phyloP scores from a whole-genome alignment of 2,113 vertebrate species.

The Psilopsiagon aurifrons region DNA sequence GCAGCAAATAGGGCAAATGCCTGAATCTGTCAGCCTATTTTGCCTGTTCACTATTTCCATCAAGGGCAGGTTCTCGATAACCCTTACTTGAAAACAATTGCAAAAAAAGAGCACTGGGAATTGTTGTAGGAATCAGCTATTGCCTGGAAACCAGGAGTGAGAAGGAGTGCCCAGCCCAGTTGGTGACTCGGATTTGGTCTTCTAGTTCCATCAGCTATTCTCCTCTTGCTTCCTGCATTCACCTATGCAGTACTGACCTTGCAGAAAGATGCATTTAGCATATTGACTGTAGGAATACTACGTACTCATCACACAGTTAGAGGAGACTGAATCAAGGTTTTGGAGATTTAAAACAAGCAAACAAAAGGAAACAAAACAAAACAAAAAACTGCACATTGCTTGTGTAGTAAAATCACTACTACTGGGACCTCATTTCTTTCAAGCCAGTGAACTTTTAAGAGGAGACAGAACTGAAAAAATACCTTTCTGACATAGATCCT shows the following conservation, averaged over 20 bases:
- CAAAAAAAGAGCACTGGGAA: neutral
- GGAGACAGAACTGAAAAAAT: neutral
- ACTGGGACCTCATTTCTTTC: neutral
- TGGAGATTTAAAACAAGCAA: neutral
- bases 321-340: neutral
- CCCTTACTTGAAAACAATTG: neutral
- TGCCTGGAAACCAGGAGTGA: neutral
- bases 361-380: neutral
- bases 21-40: neutral
- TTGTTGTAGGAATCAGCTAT: neutral
- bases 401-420: too few species aligned
- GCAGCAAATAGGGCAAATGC: neutral
- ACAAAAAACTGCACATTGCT: neutral
- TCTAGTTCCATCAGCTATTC: neutral
- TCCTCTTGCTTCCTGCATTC: neutral
- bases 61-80: neutral
- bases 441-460: neutral
- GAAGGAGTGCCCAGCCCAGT: neutral
- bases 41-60: neutral
- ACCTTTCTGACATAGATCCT: neutral
- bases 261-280: neutral
- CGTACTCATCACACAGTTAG: neutral
- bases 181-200: neutral
- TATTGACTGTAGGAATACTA: neutral
- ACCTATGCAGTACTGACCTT: fast-evolving